Evolutionary conservation across 2,113 vertebrate genomes (phyloP).

Genomic region (Corydoras sp.): DNA sequence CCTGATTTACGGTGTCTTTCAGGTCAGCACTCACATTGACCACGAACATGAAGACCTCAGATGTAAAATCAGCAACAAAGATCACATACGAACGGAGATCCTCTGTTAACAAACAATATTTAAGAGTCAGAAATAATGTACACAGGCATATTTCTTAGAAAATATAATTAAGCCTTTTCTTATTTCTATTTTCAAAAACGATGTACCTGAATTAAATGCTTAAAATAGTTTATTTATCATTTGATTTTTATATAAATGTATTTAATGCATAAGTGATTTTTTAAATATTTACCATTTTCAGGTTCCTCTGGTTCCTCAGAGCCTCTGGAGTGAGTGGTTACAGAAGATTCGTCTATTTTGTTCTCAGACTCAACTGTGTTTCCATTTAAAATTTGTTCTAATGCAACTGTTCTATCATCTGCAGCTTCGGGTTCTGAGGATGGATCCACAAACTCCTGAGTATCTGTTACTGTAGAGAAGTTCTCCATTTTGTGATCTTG

Average conservation of each 20-base stretch:
- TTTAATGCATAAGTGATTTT: not conserved
- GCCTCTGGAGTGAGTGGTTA: no score
- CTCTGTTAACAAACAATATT: not conserved
- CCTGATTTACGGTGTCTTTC: conserved; percentile 1
- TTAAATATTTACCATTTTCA: conserved; percentile 10
- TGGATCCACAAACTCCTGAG: no score
- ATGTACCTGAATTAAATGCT: no score
- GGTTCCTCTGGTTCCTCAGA: conserved; percentile 2
- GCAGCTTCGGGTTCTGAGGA: not conserved
- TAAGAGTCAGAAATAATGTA: no score
- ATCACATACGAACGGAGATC: not conserved
- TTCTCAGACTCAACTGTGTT: not conserved
- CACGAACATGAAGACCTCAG: conserved; percentile 9
- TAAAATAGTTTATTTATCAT: no score
- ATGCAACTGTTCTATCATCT: not conserved
- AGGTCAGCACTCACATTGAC: not conserved
- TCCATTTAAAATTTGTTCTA: not conserved
- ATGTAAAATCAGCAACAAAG: conserved; percentile 19
- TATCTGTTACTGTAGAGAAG: no score
- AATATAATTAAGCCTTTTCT: no score
- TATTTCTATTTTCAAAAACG: no score
- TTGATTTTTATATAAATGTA: no score
- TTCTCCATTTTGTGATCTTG: not conserved
- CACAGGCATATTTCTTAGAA: no score
- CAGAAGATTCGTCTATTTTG: not conserved